phyloP scores from a whole-genome alignment of 2,797 vertebrate species.

The Buphagus erythrorhynchus region DNA sequence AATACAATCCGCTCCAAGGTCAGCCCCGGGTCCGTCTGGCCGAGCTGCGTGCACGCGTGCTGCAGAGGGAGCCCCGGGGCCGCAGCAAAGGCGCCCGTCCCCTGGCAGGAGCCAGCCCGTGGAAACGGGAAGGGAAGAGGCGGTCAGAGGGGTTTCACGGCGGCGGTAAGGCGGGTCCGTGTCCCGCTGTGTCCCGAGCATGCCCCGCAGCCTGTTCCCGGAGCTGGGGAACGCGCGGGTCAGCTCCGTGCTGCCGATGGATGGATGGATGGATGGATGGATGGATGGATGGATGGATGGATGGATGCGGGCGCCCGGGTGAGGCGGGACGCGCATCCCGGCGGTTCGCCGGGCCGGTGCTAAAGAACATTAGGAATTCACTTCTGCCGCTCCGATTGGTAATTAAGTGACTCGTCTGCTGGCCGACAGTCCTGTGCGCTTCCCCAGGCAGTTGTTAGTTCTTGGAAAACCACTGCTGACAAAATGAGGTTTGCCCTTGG shows the following conservation, averaged over 20 bases:
- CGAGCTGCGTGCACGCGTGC: not conserved
- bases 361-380: slow-evolving; percentile 79
- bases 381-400: slow-evolving; percentile 80
- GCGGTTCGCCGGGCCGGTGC: slow-evolving; percentile 55
- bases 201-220: slow-evolving; percentile 45
- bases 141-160: not conserved
- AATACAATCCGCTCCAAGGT: slow-evolving; percentile 49
- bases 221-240: not conserved
- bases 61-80: not conserved
- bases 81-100: not conserved
- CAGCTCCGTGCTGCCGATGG: not conserved
- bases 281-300: not conserved
- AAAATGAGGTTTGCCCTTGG: slow-evolving; percentile 90
- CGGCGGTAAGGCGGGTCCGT: not conserved
- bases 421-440: slow-evolving; percentile 85
- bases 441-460: slow-evolving; percentile 87
- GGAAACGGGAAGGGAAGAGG: not conserved
- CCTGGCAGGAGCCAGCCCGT: not conserved
- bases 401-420: slow-evolving; percentile 94
- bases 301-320: not conserved
- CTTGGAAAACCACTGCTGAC: slow-evolving; percentile 86
- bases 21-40: not conserved
- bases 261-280: not conserved
- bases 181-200: slow-evolving; percentile 34
- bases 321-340: slow-evolving; percentile 12